phyloP scores from a whole-genome alignment of 2,888 invertebrate species.

The Timema podura region DNA sequence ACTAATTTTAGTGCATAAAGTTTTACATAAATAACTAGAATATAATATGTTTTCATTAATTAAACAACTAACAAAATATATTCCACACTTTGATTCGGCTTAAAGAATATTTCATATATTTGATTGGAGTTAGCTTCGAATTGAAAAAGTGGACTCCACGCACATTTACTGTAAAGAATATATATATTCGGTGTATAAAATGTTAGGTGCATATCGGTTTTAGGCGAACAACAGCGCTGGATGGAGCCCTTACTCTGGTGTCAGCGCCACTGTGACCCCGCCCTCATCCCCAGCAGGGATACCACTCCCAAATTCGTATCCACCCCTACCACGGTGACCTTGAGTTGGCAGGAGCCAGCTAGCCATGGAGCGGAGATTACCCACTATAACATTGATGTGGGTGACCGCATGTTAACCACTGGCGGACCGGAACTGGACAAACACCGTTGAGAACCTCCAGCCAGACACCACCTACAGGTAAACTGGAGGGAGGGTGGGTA shows the following conservation, averaged over 20 bases:
- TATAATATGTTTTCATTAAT: too few relatives aligned
- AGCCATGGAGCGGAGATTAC: constrained; percentile 71
- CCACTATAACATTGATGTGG: constrained; percentile 70
- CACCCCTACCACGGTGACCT: constrained; percentile 63
- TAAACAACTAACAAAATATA: too few relatives aligned
- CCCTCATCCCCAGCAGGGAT: constrained; percentile 72
- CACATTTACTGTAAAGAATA: too few relatives aligned
- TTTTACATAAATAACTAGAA: too few relatives aligned
- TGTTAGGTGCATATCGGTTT: constrained; percentile 22
- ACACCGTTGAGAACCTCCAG: constrained; percentile 61
- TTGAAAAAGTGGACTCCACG: too few relatives aligned
- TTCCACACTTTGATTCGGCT: too few relatives aligned
- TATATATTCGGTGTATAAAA: background rate
- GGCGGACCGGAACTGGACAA: constrained; percentile 59
- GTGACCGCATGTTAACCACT: constrained; percentile 51
- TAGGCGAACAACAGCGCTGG: constrained; percentile 80
- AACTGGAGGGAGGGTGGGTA: constrained; percentile 24
- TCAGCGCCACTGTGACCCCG: constrained; percentile 65
- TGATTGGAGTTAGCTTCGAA: too few relatives aligned
- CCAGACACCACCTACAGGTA: constrained; percentile 74
- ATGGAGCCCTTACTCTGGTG: constrained; percentile 66
- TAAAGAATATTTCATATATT: too few relatives aligned
- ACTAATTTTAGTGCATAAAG: too few relatives aligned
- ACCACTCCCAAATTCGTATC: constrained; percentile 54
- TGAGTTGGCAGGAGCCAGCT: constrained; percentile 72